phyloP scores from a whole-genome alignment of 2,113 vertebrate species.

The human (Homo sapiens) region GRCh38 chr12:115409001-115409500 shows the following conservation, averaged over 20 bases:
- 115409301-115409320: neutral
- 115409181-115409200: neutral
- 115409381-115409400: neutral
- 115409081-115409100: neutral
- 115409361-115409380: neutral
- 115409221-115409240: neutral
- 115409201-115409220: neutral
- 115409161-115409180: neutral
- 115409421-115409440: neutral
- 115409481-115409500: neutral
- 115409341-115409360: neutral
- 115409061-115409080: neutral
- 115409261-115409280: neutral
- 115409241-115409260: neutral
- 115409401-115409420: neutral
- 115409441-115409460: neutral
- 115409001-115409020: neutral
- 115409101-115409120: neutral
- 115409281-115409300: neutral
- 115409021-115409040: neutral
- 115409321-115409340: neutral
- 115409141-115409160: neutral
- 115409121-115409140: neutral
- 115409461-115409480: neutral
- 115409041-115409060: neutral